Conservation (phyloP, 2,797 vertebrate species). For the Lycodopsis pacificus region DNA sequence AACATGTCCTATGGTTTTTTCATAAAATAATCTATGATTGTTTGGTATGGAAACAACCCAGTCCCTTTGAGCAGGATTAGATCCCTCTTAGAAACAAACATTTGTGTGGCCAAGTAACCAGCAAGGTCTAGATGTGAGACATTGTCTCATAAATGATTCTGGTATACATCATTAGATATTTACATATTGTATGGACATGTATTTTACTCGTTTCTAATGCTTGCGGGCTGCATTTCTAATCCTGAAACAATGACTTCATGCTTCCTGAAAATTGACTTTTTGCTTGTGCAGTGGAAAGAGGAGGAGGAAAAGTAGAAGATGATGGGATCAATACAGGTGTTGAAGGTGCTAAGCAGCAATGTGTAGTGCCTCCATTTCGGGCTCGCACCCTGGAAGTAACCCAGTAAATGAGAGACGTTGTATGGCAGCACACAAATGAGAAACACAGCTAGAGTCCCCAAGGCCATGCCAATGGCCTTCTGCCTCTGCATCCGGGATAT, state of each 20-base stretch:
- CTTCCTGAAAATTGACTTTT: constrained; percentile 55
- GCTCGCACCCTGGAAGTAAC: constrained; percentile 70
- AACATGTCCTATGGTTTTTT: constrained; percentile 29
- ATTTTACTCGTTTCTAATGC: not conserved
- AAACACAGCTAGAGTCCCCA: constrained; percentile 84
- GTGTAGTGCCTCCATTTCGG: constrained; percentile 81
- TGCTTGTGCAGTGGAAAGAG: constrained; percentile 57
- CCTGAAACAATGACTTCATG: not conserved
- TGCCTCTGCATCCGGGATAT: constrained; percentile 81
- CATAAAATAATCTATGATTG: not conserved
- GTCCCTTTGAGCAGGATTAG: not conserved
- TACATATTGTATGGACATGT: not conserved
- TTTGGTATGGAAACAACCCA: not conserved
- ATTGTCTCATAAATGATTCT: not conserved
- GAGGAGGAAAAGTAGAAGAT: constrained; percentile 82
- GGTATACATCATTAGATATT: not conserved
- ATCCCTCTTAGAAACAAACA: not conserved
- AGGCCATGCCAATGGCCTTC: constrained; percentile 85
- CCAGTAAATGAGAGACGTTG: constrained; percentile 84
- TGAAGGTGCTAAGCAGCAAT: constrained; percentile 85
- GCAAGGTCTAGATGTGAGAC: not conserved
- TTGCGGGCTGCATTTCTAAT: not conserved
- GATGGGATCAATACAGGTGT: constrained; percentile 87
- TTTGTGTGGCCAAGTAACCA: not conserved
- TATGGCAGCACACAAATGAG: constrained; percentile 86